These are phyloP conservation scores for Andricus curvator DNA, from an alignment of 2,888 invertebrate genomes.

Conservation along the genomic window DNA sequence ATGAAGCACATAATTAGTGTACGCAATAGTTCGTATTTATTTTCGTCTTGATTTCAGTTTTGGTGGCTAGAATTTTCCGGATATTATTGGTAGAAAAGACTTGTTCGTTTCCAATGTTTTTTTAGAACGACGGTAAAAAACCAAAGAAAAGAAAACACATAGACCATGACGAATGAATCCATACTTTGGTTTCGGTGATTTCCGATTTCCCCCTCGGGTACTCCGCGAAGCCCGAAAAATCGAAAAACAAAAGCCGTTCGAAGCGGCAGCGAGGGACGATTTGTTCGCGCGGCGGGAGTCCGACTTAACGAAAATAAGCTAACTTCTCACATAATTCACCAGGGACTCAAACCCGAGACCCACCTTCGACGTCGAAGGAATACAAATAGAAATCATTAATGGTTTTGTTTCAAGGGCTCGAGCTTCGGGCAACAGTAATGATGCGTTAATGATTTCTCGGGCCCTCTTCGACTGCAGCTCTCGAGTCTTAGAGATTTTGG, in stretches of 20 bases:
- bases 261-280: conserved; percentile 73
- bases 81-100: not conserved
- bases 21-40: not conserved
- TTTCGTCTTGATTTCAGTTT: not conserved
- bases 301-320: conserved; percentile 73
- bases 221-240: conserved; percentile 48
- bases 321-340: conserved; percentile 77
- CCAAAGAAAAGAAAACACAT: conserved; percentile 44
- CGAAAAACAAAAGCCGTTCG: conserved; percentile 62
- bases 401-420: conserved; percentile 74
- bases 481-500: conserved; percentile 11
- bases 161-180: conserved; percentile 46
- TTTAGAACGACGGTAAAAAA: conserved; percentile 45
- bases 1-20: not conserved
- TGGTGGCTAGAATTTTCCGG: not conserved
- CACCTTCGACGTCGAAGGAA: conserved; percentile 65
- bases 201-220: conserved; percentile 44
- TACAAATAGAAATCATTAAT: conserved; percentile 77
- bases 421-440: conserved; percentile 66
- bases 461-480: conserved; percentile 42
- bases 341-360: conserved; percentile 51
- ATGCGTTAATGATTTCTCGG: conserved; percentile 71
- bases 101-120: conserved; percentile 44
- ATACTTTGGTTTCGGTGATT: conserved; percentile 18
- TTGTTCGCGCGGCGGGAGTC: conserved; percentile 77